phyloP scores from a whole-genome alignment of 2,888 invertebrate species.

The Nomada fucata region DNA sequence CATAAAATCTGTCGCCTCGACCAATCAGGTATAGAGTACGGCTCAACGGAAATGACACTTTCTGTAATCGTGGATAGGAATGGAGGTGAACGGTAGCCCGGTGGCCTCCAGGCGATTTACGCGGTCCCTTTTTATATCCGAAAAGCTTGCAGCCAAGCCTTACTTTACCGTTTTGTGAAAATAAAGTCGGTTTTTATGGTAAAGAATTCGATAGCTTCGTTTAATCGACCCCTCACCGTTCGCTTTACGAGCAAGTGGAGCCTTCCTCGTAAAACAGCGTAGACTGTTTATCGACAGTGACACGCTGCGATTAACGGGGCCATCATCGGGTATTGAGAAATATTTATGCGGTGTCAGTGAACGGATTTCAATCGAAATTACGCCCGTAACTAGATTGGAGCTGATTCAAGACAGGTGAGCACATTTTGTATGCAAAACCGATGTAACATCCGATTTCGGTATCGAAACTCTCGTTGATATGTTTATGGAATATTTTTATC shows the following conservation, averaged over 20 bases:
- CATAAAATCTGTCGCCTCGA: conserved; percentile 8
- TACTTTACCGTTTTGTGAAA: conserved; percentile 19
- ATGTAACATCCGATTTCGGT: too few species aligned
- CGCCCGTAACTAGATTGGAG: background rate
- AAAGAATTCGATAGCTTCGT: conserved; percentile 18
- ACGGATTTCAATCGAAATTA: background rate
- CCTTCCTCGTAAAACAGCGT: conserved; percentile 3
- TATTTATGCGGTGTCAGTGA: background rate
- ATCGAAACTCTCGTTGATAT: too few species aligned
- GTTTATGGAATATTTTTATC: too few species aligned
- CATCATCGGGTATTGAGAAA: background rate
- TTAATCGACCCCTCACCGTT: conserved; percentile 17
- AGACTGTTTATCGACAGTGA: conserved; percentile 32
- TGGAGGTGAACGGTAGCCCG: conserved; percentile 24
- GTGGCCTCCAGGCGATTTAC: conserved; percentile 29
- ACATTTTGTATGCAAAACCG: too few species aligned
- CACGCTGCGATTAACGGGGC: conserved; percentile 27
- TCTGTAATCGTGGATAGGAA: background rate
- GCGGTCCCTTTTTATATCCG: conserved; percentile 21
- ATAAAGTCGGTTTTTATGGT: conserved; percentile 41
- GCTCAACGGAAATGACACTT: conserved; percentile 9
- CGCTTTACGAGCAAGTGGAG: conserved; percentile 34
- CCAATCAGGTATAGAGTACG: conserved; percentile 7
- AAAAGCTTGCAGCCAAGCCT: conserved; percentile 11
- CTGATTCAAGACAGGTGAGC: too few species aligned